Base-by-base conservation (phyloP, 2,797 vertebrate species). In the Schizothorax lantsangensis region DNA sequence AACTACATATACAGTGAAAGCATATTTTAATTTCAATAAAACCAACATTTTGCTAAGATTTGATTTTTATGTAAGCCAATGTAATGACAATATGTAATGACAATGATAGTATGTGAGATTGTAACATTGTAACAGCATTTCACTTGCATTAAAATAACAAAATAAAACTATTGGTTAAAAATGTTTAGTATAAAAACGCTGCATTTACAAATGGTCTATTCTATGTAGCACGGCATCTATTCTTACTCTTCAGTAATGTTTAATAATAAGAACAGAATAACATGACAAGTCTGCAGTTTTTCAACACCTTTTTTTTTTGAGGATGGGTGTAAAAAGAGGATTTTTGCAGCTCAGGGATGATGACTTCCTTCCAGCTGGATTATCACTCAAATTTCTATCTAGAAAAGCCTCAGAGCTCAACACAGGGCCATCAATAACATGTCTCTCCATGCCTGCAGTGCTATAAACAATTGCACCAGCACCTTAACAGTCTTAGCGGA, bases 321-420 rank as follows among this genome's bases (percentile, higher is more conserved):
- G 45, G 33, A 81, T 3, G 6, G 12, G 12, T 38, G 33, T 54
- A 6, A 82, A 71, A 54, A 8, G 26, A 21, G 17, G 47, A 36
- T n/a, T 54, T 49, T 68, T 81, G 62, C 19, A 49, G 79, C 26
- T 81, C 64, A 52, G 47, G 47, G 17, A 52, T 69, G 33, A 71
- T 19, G 80, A 17, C 23, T 8, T 71, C 66, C 81, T 83, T 83
- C 49, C 14, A 59, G 68, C 68, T 59, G 81, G 52, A 72, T 73
- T 59, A 30, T 83, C 68, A 14, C 81, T 83, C 49, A 59, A 73
- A 83, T 71, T 83, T 83, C 8, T 57, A 21, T 82, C 68, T 72
- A 73, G 69, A 73, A 83, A 71, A 30, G 10, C 68, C 36, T 59
- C 17, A 72, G 23, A 83, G 81, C 68, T 59, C 49, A 59, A 83